Evolutionary conservation across 2,113 vertebrate genomes (phyloP).

Genomic region (Odocoileus virginianus): DNA sequence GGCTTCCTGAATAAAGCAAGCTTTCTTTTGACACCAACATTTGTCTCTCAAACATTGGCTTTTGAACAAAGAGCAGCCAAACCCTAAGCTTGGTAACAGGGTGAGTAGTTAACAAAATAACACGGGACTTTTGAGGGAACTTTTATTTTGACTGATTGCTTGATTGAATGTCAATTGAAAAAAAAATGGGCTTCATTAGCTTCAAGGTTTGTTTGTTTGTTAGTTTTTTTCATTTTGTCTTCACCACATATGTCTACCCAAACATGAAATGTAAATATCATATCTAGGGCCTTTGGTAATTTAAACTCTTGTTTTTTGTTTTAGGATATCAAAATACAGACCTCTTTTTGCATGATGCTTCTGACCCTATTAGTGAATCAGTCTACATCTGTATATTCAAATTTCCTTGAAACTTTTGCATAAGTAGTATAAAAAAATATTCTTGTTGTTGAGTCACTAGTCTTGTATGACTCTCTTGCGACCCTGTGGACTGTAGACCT

Average conservation of each 20-base stretch:
- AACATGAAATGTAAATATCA: neutral
- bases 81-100: neutral
- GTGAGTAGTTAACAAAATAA: neutral
- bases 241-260: neutral
- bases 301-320: neutral
- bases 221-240: neutral
- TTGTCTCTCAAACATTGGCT: neutral
- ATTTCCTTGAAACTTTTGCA: neutral
- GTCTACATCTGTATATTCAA: neutral
- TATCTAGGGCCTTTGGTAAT: neutral
- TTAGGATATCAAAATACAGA: neutral
- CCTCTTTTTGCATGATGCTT: neutral
- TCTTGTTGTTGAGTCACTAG: neutral
- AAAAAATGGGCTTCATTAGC: neutral
- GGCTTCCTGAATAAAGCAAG: neutral
- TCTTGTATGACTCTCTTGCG: neutral
- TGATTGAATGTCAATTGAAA: neutral
- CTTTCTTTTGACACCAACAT: neutral
- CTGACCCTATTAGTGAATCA: neutral
- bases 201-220: neutral
- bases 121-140: neutral
- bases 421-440: neutral
- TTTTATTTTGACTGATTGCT: neutral
- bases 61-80: neutral
- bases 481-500: neutral